Evolutionary conservation across 53 echinoderm and acorn worm species (phyloP).

Genomic region (Stichopus horrens): DNA sequence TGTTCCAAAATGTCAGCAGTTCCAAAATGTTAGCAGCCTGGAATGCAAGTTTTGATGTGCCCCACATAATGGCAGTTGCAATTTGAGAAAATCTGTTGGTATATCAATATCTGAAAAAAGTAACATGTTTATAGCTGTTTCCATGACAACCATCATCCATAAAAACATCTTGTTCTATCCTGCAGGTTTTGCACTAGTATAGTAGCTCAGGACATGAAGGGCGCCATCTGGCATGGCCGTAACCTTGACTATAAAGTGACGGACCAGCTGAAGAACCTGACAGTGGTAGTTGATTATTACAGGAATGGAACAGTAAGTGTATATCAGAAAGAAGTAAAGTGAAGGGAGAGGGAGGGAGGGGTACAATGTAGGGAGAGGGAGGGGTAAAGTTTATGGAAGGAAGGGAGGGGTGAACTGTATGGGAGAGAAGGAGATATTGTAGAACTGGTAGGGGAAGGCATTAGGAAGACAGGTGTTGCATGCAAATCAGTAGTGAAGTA

Average conservation of each 20-base stretch:
- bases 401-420: not conserved
- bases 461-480: too few species aligned
- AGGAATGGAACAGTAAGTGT: conserved; percentile 64
- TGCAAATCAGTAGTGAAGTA: too few species aligned
- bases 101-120: too few species aligned
- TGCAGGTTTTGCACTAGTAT: conserved; percentile 87
- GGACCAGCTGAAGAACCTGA: conserved; percentile 59
- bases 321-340: not conserved
- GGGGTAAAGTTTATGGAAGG: not conserved
- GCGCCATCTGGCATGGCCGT: conserved; percentile 85
- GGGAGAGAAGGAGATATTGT: not conserved
- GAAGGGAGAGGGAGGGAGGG: not conserved
- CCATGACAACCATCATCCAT: not conserved
- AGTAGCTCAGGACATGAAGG: conserved; percentile 77
- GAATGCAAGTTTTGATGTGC: too few species aligned
- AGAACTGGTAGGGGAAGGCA: too few species aligned
- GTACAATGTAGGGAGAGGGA: not conserved
- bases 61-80: too few species aligned
- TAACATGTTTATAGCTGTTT: too few species aligned
- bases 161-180: not conserved
- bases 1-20: too few species aligned
- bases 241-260: conserved; percentile 74
- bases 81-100: too few species aligned
- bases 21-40: too few species aligned
- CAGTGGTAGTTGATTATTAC: conserved; percentile 68